Evolutionary conservation across 2,797 vertebrate genomes (phyloP).

Genomic region (Pelobates cultripes): DNA sequence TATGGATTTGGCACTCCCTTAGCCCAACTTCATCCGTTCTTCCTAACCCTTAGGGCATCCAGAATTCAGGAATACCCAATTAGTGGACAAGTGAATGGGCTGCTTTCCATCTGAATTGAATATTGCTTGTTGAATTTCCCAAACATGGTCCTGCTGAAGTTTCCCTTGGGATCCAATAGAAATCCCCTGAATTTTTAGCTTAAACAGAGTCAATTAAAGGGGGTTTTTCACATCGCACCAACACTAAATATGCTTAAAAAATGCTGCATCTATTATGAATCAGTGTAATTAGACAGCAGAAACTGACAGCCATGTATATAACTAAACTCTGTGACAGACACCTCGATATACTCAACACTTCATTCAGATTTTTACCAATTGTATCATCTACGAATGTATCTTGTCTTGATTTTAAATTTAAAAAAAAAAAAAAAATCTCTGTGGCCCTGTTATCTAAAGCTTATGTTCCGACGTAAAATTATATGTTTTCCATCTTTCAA

Average conservation of each 20-base stretch:
- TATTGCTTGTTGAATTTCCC: slow-evolving; percentile 36
- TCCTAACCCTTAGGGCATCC: slow-evolving; percentile 42
- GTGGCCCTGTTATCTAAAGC: not conserved
- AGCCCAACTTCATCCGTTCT: not conserved
- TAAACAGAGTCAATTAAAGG: slow-evolving; percentile 45
- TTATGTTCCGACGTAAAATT: no score
- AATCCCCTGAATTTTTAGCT: slow-evolving; percentile 22
- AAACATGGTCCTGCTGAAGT: slow-evolving; percentile 17
- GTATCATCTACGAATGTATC: not conserved
- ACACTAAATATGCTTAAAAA: slow-evolving; percentile 25
- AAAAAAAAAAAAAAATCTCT: not conserved
- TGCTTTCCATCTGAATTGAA: slow-evolving; percentile 50
- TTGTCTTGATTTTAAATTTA: not conserved
- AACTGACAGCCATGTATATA: not conserved
- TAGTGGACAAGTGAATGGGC: slow-evolving; percentile 36
- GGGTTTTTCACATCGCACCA: slow-evolving; percentile 15
- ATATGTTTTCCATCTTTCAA: no score
- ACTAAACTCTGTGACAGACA: not conserved
- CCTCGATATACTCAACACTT: not conserved
- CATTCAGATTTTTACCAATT: not conserved
- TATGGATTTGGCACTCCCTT: slow-evolving; percentile 10
- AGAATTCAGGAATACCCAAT: slow-evolving; percentile 51
- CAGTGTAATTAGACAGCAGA: slow-evolving; percentile 40
- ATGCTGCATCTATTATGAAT: slow-evolving; percentile 32
- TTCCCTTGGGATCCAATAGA: slow-evolving; percentile 31